Percentiles rank a stretch among this genome's conserved stretches.
These are phyloP conservation scores for Tinea pellionella DNA, from an alignment of 2,888 invertebrate genomes.

Conservation along the genomic window DNA sequence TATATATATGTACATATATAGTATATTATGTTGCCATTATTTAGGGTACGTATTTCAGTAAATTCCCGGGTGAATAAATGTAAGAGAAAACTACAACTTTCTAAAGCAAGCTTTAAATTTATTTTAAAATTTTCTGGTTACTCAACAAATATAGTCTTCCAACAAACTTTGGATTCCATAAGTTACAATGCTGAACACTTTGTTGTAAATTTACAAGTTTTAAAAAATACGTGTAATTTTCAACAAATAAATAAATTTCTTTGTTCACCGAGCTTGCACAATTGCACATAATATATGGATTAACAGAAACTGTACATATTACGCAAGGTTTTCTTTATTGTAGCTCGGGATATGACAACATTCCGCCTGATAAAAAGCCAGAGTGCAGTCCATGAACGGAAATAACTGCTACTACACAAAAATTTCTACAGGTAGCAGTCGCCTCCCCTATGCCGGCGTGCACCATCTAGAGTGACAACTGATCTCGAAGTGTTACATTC, in stretches of 20 bases:
- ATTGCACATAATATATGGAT: no score
- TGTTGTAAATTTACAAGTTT: neutral
- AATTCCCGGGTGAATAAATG: slow-evolving; percentile 6
- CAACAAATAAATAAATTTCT: neutral
- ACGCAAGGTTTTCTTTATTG: no score
- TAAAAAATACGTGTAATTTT: neutral
- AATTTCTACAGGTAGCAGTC: no score
- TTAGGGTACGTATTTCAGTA: neutral
- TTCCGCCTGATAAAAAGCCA: no score
- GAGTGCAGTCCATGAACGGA: no score
- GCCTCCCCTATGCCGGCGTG: no score
- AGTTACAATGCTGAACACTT: neutral
- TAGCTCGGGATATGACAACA: no score
- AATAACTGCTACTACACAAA: no score
- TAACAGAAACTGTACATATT: no score
- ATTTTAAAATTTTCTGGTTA: slow-evolving; percentile 11
- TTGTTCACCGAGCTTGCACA: neutral
- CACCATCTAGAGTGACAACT: no score
- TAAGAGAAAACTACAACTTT: neutral
- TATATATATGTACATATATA: neutral
- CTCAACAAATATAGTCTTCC: slow-evolving; percentile 10
- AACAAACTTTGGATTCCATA: neutral
- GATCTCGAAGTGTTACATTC: no score
- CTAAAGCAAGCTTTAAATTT: slow-evolving; percentile 14
- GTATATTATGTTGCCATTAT: neutral